phyloP scores from a whole-genome alignment of 2,113 vertebrate species.

The Albula goreensis region DNA sequence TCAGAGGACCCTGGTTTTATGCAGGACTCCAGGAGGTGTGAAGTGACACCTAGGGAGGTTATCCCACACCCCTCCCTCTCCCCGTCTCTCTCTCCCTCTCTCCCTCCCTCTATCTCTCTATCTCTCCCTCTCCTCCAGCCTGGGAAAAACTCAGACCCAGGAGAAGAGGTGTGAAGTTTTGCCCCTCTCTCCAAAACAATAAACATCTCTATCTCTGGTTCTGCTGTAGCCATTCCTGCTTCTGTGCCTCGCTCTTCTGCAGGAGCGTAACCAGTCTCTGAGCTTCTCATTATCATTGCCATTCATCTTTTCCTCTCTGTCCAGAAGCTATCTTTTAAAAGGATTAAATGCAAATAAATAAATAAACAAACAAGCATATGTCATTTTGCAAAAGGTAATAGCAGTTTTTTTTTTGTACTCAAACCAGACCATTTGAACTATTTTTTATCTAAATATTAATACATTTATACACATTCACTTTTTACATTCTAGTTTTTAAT shows the following conservation, averaged over 20 bases:
- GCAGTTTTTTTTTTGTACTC: too few relatives aligned
- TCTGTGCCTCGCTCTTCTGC: constrained; percentile 6
- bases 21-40: constrained; percentile 52
- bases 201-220: constrained; percentile 11
- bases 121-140: constrained; percentile 28
- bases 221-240: constrained; percentile 24
- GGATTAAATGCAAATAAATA: background rate
- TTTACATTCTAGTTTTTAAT: too few relatives aligned
- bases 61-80: constrained; percentile 34
- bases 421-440: background rate
- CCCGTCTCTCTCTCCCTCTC: constrained; percentile 29
- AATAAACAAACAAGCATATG: background rate
- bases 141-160: constrained; percentile 50
- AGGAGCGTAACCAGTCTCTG: background rate
- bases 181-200: constrained; percentile 38
- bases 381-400: too few relatives aligned
- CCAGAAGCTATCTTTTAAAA: background rate
- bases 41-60: constrained; percentile 56
- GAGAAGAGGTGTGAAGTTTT: constrained; percentile 50
- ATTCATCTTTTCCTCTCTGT: background rate
- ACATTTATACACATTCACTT: too few relatives aligned
- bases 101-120: constrained; percentile 13
- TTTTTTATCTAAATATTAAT: background rate
- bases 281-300: background rate
- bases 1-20: constrained; percentile 51